phyloP scores from a whole-genome alignment of 64 coral and sea anemone genomes.

The Platygyra sinensis region DNA sequence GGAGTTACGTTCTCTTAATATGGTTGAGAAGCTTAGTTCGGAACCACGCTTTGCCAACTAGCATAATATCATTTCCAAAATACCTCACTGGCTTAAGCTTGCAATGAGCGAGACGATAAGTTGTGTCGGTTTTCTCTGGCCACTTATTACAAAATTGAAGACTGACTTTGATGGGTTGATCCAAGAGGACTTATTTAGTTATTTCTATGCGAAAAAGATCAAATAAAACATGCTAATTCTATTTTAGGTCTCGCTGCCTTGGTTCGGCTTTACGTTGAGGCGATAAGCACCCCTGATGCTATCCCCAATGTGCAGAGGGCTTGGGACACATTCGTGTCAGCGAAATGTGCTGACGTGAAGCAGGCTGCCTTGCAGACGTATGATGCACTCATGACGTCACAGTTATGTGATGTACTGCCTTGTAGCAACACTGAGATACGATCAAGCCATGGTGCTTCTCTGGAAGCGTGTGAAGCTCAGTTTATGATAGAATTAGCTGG shows the following conservation, averaged over 20 bases:
- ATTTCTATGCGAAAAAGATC: not conserved
- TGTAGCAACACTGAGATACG: slow-evolving; percentile 54
- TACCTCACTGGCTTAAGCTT: not conserved
- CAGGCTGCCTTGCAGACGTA: slow-evolving; percentile 45
- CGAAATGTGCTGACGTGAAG: slow-evolving; percentile 58
- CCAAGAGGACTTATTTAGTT: too few relatives aligned
- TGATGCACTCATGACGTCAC: slow-evolving; percentile 41
- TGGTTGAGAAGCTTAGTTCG: not conserved
- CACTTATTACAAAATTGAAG: too few relatives aligned
- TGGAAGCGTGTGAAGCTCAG: slow-evolving; percentile 23
- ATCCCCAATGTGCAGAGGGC: slow-evolving; percentile 76
- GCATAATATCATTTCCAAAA: slow-evolving; percentile 1
- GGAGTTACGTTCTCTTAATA: not conserved
- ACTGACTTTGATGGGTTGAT: too few relatives aligned
- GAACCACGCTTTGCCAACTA: not conserved
- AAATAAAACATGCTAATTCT: not conserved
- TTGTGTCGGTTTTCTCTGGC: too few relatives aligned
- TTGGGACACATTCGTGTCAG: slow-evolving; percentile 58
- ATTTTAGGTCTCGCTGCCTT: slow-evolving; percentile 58
- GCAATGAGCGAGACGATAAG: not conserved
- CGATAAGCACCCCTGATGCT: slow-evolving; percentile 72
- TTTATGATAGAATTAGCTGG: slow-evolving; percentile 49
- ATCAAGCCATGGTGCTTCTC: slow-evolving; percentile 22
- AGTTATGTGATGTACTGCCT: slow-evolving; percentile 30
- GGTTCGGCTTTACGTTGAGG: slow-evolving; percentile 61